Percentiles rank a stretch among this genome's conserved stretches.
phyloP scores from a whole-genome alignment of 2,797 vertebrate species.

The Melopsittacus undulatus region DNA sequence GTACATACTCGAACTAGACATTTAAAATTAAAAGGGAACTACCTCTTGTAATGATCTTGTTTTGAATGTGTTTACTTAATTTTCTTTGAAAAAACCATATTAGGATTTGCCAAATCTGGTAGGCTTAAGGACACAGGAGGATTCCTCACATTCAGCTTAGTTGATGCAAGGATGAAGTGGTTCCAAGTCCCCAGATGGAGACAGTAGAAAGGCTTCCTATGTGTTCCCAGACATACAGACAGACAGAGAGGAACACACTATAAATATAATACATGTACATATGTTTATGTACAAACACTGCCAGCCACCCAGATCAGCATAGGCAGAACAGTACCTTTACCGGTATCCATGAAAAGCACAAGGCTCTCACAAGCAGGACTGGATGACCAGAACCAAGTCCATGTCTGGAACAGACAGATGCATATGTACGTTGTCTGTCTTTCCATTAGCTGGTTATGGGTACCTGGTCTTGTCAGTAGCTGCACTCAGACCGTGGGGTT shows the following conservation, averaged over 20 bases:
- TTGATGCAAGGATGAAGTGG: background rate
- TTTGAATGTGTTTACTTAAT: background rate
- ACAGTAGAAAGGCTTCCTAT: background rate
- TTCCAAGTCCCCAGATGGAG: background rate
- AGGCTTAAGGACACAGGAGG: background rate
- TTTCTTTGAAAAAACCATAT: background rate
- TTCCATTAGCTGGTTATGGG: background rate
- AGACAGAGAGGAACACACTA: background rate
- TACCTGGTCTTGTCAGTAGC: background rate
- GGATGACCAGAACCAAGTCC: background rate
- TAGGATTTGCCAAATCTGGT: background rate
- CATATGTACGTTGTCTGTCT: accelerated
- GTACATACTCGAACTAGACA: too few species aligned
- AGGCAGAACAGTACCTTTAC: background rate
- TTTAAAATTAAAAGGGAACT: background rate
- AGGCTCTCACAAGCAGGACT: background rate
- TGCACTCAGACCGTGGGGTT: background rate
- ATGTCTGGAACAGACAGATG: background rate
- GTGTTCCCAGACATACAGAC: background rate
- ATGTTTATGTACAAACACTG: background rate
- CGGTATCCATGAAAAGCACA: background rate
- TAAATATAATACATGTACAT: background rate
- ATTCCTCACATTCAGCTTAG: background rate
- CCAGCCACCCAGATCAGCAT: background rate
- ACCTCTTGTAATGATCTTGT: background rate